phyloP scores from a whole-genome alignment of 2,888 invertebrate genomes.

The Stenoptilia bipunctidactyla region DNA sequence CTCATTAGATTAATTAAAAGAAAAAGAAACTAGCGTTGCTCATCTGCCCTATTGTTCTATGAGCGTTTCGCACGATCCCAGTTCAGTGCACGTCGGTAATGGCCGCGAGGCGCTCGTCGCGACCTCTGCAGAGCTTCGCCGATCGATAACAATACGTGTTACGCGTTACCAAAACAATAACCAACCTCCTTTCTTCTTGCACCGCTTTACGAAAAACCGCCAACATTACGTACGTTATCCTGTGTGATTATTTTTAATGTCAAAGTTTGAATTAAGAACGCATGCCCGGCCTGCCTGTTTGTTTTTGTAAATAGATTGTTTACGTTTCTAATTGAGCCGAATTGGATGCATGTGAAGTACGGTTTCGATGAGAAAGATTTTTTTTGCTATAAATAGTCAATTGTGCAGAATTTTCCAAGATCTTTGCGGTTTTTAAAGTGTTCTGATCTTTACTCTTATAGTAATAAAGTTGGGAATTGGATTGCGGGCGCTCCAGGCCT shows the following conservation, averaged over 20 bases:
- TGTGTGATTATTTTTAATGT: conserved; percentile 5
- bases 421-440: too few relatives aligned
- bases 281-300: background rate
- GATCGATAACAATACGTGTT: conserved; percentile 20
- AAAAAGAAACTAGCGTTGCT: background rate
- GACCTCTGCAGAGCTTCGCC: conserved; percentile 16
- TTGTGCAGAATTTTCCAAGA: too few relatives aligned
- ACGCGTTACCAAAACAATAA: conserved; percentile 3
- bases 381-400: too few relatives aligned
- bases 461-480: too few relatives aligned
- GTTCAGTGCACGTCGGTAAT: conserved; percentile 45
- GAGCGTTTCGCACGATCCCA: too few relatives aligned
- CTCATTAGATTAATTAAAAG: background rate
- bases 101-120: conserved; percentile 31
- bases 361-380: too few relatives aligned
- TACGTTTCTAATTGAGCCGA: too few relatives aligned
- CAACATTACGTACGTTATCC: conserved; percentile 38
- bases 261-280: background rate
- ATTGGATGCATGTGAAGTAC: too few relatives aligned
- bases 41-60: too few relatives aligned
- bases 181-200: conserved; percentile 14
- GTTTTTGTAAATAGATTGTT: background rate
- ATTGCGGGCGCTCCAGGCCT: too few relatives aligned
- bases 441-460: too few relatives aligned
- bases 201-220: conserved; percentile 15